A percentile compares a stretch with the other conserved stretches of the same genome.
Evolutionary conservation across 2,113 vertebrate species (phyloP).

Genomic region (Crotalus viridis): DNA sequence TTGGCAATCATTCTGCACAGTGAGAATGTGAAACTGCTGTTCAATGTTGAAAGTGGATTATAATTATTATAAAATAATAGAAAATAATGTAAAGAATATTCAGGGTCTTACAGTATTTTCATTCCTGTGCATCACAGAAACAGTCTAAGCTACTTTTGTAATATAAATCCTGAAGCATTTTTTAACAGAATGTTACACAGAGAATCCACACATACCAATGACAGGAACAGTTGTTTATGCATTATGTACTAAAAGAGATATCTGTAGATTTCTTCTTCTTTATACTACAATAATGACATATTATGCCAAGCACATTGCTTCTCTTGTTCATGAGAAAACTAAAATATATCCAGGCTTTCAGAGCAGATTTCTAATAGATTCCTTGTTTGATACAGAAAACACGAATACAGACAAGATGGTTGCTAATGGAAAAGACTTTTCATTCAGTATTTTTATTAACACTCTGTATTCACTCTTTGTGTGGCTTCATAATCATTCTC

Average conservation of each 20-base stretch:
- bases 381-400: constrained; percentile 3
- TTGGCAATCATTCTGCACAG: neutral
- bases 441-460: constrained; percentile 27
- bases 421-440: neutral
- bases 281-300: neutral
- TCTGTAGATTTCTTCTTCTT: neutral
- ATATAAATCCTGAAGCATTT: neutral
- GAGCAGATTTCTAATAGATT: constrained; percentile 16
- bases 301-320: neutral
- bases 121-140: neutral
- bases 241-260: neutral
- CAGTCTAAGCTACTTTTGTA: neutral
- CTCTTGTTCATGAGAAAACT: neutral
- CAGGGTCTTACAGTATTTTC: neutral
- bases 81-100: neutral
- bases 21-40: neutral
- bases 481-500: constrained; percentile 34
- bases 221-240: neutral
- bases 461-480: constrained; percentile 21
- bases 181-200: neutral
- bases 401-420: neutral
- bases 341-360: neutral
- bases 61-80: neutral
- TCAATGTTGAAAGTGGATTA: neutral
- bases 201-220: neutral